phyloP scores from a whole-genome alignment of 2,888 invertebrate genomes.

The Mesochorus sp. region DNA sequence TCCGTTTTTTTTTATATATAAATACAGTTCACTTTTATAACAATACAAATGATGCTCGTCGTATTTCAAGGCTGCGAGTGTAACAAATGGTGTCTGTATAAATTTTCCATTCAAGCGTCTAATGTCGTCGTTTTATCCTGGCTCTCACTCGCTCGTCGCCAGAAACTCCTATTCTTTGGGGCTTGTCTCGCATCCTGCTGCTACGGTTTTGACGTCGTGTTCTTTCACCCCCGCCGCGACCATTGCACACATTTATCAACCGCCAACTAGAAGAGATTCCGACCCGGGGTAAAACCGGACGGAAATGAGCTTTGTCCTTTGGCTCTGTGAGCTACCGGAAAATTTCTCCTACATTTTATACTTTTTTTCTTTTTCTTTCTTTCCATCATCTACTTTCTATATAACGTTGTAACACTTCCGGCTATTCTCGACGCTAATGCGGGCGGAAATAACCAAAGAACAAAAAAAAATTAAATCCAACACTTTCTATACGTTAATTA shows the following conservation, averaged over 20 bases:
- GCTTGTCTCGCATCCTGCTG: constrained; percentile 19
- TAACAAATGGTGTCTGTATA: constrained; percentile 54
- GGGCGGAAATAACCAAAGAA: neutral
- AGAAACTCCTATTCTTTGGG: constrained; percentile 31
- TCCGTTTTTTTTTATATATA: neutral
- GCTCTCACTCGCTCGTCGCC: no score
- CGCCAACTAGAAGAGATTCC: constrained; percentile 18
- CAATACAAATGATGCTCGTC: neutral
- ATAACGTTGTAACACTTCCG: no score
- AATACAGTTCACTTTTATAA: no score
- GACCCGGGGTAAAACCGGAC: constrained; percentile 16
- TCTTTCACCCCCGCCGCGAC: constrained; percentile 13
- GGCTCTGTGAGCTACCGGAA: constrained; percentile 3
- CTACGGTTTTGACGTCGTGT: constrained; percentile 5
- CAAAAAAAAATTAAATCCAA: neutral
- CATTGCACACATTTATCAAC: constrained; percentile 61
- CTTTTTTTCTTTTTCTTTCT: neutral
- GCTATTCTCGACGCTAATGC: neutral
- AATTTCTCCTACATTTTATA: constrained; percentile 20
- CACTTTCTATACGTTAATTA: no score
- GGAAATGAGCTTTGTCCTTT: constrained; percentile 47
- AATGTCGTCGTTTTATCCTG: constrained; percentile 46
- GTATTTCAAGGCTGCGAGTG: constrained; percentile 20
- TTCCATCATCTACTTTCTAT: neutral
- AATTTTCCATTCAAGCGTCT: constrained; percentile 58